phyloP scores from a whole-genome alignment of 1,140 invertebrate species.

The Procambarus virginalis region DNA sequence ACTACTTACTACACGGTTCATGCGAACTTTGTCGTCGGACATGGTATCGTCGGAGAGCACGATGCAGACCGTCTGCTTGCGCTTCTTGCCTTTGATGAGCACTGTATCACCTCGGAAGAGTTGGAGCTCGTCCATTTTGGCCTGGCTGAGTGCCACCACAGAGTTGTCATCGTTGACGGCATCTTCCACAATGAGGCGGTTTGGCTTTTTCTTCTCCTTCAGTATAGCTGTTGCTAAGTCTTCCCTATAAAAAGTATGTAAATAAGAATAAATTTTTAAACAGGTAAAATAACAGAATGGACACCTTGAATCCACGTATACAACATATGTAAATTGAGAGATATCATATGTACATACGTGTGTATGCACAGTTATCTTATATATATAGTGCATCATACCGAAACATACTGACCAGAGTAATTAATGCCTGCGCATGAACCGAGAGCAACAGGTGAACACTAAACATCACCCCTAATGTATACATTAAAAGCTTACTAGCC shows the following conservation, averaged over 20 bases:
- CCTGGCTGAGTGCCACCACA: conserved; percentile 76
- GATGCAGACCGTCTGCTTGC: conserved; percentile 99
- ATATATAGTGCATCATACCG: too few relatives aligned
- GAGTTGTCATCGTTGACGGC: conserved; percentile 98
- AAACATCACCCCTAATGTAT: too few relatives aligned
- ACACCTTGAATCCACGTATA: too few relatives aligned
- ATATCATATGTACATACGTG: too few relatives aligned
- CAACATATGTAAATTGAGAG: too few relatives aligned
- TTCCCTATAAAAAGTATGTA: conserved; percentile 77
- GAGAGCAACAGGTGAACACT: too few relatives aligned
- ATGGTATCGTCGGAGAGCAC: conserved; percentile 97
- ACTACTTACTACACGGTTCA: conserved; percentile 92
- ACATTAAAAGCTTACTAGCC: too few relatives aligned
- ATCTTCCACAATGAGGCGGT: conserved; percentile 98
- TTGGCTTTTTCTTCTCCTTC: conserved; percentile 97
- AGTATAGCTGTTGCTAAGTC: conserved; percentile 99
- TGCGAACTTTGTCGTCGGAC: conserved; percentile 97
- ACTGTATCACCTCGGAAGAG: conserved; percentile 99
- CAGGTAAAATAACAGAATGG: too few relatives aligned
- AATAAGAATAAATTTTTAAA: neutral
- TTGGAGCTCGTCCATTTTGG: conserved; percentile 99
- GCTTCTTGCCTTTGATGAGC: conserved; percentile 95
- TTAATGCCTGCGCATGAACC: too few relatives aligned
- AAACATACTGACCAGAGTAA: too few relatives aligned
- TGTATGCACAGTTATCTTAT: too few relatives aligned